Evolutionary conservation across 92 coral and sea anemone genomes (phyloP), one percentile per base, ranked within the genome.

Genomic region (Zoanthus solanderi): DNA sequence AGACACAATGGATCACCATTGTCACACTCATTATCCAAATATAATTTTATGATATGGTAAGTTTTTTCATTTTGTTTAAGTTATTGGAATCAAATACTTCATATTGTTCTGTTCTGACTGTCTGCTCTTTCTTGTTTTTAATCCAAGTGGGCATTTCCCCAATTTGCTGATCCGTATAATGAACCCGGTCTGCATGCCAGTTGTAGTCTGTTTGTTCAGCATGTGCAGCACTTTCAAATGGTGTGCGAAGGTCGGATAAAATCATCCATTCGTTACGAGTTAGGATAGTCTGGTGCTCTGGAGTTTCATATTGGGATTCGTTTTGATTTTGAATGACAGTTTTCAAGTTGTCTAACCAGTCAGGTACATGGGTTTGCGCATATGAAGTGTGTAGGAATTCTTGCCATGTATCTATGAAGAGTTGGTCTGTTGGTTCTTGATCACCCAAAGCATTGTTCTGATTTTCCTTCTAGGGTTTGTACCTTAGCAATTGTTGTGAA

Each of bases 381-480:
- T 47, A 32, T 37, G 87, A 65, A 67, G 87, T 69, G 17, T 87
- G 71, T 8, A 87, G 60, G 66, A 76, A 87, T n/a, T 87, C 73
- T 30, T 44, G 89, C 89, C 89, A 87, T 28, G 48, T 58, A 87
- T 58, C 56, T 12, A 76, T 60, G 71, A 53, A 65, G 32, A 42
- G 37, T 61, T 60, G 31, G 47, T 87, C 90, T 11, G 78, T 48
- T 69, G 87, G 66, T 71, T 83, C 87, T 83, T 83, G 87, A 65
- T 69, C 57, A 83, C 87, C 78, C 87, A 78, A 83, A 34, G 90
- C 85, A 87, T 87, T 71, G 50, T 78, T 66, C 50, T 66, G 90
- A 50, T 71, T 83, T 69, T 48, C 67, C 68, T 48, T 83, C 89
- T 84, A 87, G 71, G 89, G 84, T 87, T 87, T 87, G 89, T 87